Evolutionary conservation across 2,888 invertebrate species (phyloP), one percentile per base, ranked within the genome.

Genomic region (Itoplectis maculator): DNA sequence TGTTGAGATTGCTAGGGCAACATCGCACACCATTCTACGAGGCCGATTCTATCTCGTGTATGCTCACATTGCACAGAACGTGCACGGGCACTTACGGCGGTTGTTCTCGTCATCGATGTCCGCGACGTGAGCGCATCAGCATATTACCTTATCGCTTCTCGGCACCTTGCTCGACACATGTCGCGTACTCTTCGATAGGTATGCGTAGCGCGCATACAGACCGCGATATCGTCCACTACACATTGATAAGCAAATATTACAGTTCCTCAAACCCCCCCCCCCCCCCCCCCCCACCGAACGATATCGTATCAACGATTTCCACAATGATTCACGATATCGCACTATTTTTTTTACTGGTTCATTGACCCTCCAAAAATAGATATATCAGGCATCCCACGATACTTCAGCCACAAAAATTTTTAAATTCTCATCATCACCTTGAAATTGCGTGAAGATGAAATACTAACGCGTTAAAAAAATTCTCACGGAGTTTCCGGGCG

Each of bases 121-220:
- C 23, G 42, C 23, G 29, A 20, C 35, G 18, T n/a, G 61, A 47
- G 49, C 15, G 51, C 54, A 54, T 40, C 69, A 18, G 37, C 29
- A 35, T 18, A 73, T 66, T 56, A 35, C 54, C 56, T 75, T 75
- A 75, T 75, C 75, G 75, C 66, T 47, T 45, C 13, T 20, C 56
- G 56, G 56, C 66, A 75, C 75, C 66, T 75, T 66, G 65, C 66
- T 13, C 7, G n/a, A 75, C 54, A 65, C 40, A 42, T 65, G 40
- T 45, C 37, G n/a, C n/a, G 11, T 59, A 18, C 61, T 18, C 45
- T 37, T 11, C 37, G n/a, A 23, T 61, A 8, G 29, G 29, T n/a
- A n/a, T n/a, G 11, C 61, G 18, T 18, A 37, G 15, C 20, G n/a
- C n/a, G n/a, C n/a, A n/a, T n/a, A n/a, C n/a, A 35, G 0, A 23